phyloP scores from a whole-genome alignment of 2,113 vertebrate species.

The Megalops atlanticus region DNA sequence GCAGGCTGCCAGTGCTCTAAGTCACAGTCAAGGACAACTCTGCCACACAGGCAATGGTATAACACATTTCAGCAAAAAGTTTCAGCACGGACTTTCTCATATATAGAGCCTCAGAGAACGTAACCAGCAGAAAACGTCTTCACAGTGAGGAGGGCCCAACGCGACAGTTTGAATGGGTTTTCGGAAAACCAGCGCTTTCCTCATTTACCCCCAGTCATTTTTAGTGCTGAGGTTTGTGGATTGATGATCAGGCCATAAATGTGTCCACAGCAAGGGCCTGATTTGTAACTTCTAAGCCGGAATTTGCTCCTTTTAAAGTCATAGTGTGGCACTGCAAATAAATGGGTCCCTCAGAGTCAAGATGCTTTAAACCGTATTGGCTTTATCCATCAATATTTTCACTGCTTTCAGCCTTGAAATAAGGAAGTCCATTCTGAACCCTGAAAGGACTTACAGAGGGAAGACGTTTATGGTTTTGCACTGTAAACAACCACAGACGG shows the following conservation, averaged over 20 bases:
- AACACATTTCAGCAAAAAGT: too few relatives aligned
- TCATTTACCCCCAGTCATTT: constrained; percentile 20
- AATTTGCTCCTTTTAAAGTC: constrained; percentile 25
- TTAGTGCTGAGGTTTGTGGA: constrained; percentile 31
- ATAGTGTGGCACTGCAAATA: constrained; percentile 59
- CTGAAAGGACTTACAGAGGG: constrained; percentile 68
- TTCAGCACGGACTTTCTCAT: too few relatives aligned
- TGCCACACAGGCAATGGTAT: background rate
- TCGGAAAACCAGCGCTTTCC: background rate
- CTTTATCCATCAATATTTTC: constrained; percentile 71
- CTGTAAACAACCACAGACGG: constrained; percentile 76
- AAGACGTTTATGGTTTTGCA: constrained; percentile 67
- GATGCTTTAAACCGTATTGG: constrained; percentile 59
- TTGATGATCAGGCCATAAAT: constrained; percentile 40
- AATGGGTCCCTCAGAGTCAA: constrained; percentile 36
- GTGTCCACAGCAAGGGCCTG: background rate
- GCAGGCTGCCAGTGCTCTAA: background rate
- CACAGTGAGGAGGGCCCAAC: background rate
- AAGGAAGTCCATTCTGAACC: constrained; percentile 69
- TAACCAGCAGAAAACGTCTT: too few relatives aligned
- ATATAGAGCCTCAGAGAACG: too few relatives aligned
- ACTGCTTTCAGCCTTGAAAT: constrained; percentile 60
- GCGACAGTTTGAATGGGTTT: background rate
- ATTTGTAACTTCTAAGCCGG: constrained; percentile 12
- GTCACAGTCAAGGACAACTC: background rate